phyloP scores from a whole-genome alignment of 1,140 invertebrate genomes.

The Achroia grisella region DNA sequence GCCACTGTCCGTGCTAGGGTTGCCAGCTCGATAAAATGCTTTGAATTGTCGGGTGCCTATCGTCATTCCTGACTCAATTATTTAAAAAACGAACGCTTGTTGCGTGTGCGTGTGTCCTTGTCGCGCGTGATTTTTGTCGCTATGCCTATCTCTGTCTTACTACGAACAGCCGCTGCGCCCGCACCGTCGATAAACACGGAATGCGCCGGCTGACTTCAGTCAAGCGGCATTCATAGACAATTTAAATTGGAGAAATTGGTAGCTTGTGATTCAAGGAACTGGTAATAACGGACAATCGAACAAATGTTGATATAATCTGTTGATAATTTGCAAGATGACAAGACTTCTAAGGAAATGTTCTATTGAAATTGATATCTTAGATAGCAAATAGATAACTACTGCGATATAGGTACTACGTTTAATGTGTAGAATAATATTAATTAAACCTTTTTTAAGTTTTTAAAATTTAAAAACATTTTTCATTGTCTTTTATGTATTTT shows the following conservation, averaged over 20 bases:
- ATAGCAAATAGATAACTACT: no score
- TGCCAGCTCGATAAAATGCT: conserved; percentile 63
- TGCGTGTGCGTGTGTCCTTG: conserved; percentile 41
- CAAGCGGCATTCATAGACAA: conserved; percentile 68
- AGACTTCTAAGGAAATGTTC: no score
- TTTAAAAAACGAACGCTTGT: conserved; percentile 65
- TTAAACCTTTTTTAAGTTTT: no score
- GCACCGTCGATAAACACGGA: conserved; percentile 60
- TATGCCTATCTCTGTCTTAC: conserved; percentile 39
- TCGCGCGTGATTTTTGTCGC: conserved; percentile 39
- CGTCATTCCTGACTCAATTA: conserved; percentile 68
- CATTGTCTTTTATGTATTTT: no score
- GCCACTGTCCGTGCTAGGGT: conserved; percentile 57
- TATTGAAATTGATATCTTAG: no score
- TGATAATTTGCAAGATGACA: no score
- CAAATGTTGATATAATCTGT: no score
- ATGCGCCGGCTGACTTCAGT: conserved; percentile 71
- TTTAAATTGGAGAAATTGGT: conserved; percentile 72
- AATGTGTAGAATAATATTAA: no score
- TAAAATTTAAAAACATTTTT: no score
- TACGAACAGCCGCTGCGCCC: conserved; percentile 38
- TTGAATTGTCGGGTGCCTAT: conserved; percentile 62
- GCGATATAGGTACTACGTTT: no score
- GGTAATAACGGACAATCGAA: conserved; percentile 30
- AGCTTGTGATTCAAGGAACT: conserved; percentile 50